Conservation (phyloP, 2,888 invertebrate genomes). For the Cecidostiba fungosa region DNA sequence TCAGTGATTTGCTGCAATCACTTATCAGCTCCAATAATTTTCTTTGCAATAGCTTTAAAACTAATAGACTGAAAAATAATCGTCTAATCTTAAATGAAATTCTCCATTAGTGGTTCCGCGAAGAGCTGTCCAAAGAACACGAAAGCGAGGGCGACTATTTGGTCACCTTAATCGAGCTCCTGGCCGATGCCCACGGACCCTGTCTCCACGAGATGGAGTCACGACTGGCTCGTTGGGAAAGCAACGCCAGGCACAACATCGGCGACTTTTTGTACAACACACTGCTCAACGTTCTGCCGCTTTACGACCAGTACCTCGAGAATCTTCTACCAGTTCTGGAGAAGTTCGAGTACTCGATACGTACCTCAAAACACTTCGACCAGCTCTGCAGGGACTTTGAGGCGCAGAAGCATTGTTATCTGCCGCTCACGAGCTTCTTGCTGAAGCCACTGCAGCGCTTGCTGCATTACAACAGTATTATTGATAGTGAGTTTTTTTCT, state of each 20-base stretch:
- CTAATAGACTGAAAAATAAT: not conserved
- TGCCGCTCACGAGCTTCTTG: constrained; percentile 91
- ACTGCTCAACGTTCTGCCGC: constrained; percentile 83
- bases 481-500: constrained; percentile 85
- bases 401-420: constrained; percentile 91
- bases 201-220: constrained; percentile 91
- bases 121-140: constrained; percentile 85
- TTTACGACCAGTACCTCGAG: constrained; percentile 88
- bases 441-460: constrained; percentile 92
- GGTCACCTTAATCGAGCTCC: constrained; percentile 85
- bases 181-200: constrained; percentile 91
- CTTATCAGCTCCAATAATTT: not conserved
- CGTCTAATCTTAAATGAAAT: not conserved
- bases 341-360: constrained; percentile 89
- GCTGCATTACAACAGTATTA: constrained; percentile 89
- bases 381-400: constrained; percentile 89
- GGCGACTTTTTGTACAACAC: constrained; percentile 89
- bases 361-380: constrained; percentile 86
- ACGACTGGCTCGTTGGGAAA: constrained; percentile 88
- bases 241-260: constrained; percentile 84
- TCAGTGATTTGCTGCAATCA: no score
- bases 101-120: constrained; percentile 85
- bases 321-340: constrained; percentile 89
- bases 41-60: not conserved
- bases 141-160: constrained; percentile 84